A percentile compares a stretch with the other conserved stretches of the same genome.
Evolutionary conservation across 2,888 invertebrate species (phyloP).

Genomic region (Meiosimyza decipiens): DNA sequence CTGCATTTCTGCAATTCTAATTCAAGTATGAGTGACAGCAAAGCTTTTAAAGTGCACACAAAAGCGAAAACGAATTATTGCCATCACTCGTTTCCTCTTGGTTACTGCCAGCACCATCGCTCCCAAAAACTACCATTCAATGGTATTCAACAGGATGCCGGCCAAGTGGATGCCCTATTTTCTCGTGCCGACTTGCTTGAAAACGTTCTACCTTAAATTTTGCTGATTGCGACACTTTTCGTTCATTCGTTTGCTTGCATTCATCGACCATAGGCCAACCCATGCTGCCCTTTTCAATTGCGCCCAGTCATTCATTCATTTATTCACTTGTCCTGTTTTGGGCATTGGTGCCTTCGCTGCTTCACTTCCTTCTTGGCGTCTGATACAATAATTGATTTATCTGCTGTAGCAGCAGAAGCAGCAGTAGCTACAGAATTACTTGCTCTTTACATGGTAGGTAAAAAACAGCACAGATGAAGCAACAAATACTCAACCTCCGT

Average conservation of each 20-base stretch:
- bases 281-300: no score
- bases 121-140: neutral
- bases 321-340: slow-evolving; percentile 12
- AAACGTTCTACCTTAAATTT: slow-evolving; percentile 34
- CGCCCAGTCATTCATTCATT: slow-evolving; percentile 11
- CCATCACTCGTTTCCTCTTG: slow-evolving; percentile 3
- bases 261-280: neutral
- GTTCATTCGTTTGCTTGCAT: slow-evolving; percentile 11
- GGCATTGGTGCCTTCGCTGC: neutral
- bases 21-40: slow-evolving; percentile 14
- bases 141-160: slow-evolving; percentile 34
- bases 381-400: slow-evolving; percentile 47
- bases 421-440: slow-evolving; percentile 26
- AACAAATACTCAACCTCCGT: no score
- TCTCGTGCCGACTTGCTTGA: neutral
- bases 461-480: no score
- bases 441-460: no score
- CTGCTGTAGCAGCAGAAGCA: slow-evolving; percentile 41
- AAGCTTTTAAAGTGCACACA: slow-evolving; percentile 32
- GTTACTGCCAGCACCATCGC: neutral
- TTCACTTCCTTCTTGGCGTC: slow-evolving; percentile 23
- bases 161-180: slow-evolving; percentile 21
- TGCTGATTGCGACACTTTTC: slow-evolving; percentile 45
- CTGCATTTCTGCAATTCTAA: slow-evolving; percentile 25
- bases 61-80: slow-evolving; percentile 41